Conservation (phyloP, 2,888 invertebrate species). For the Euplagia quadripunctaria region DNA sequence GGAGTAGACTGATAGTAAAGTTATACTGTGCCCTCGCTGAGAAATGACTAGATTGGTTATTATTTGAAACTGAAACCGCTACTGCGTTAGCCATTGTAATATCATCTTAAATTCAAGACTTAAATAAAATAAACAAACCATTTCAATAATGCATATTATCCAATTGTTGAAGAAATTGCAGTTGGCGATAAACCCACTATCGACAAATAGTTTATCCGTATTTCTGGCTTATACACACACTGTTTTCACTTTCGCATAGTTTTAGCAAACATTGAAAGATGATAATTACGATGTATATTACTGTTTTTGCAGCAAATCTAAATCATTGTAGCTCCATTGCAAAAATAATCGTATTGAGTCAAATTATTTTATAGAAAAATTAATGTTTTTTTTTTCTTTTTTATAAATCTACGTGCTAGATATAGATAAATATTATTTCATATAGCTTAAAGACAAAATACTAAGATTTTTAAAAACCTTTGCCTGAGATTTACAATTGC, state of each 20-base stretch:
- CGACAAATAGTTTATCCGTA: neutral
- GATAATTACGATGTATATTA: slow-evolving; percentile 6
- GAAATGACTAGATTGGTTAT: too few relatives aligned
- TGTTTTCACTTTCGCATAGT: neutral
- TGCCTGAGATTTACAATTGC: slow-evolving; percentile 11
- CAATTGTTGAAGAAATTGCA: too few relatives aligned
- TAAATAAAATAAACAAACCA: too few relatives aligned
- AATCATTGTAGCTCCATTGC: neutral
- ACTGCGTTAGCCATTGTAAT: too few relatives aligned
- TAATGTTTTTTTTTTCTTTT: neutral
- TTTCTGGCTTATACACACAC: too few relatives aligned
- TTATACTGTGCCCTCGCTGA: too few relatives aligned
- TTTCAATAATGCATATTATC: too few relatives aligned
- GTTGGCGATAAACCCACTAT: neutral
- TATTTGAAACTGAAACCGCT: too few relatives aligned
- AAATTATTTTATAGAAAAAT: slow-evolving; percentile 25
- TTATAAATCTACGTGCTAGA: too few relatives aligned
- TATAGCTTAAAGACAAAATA: neutral
- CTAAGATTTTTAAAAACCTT: neutral
- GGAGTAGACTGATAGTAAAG: too few relatives aligned
- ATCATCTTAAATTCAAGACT: too few relatives aligned
- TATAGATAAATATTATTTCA: neutral
- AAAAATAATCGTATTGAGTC: slow-evolving; percentile 15
- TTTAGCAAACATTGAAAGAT: neutral
- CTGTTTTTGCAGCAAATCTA: neutral